Percentiles rank a stretch among this genome's conserved stretches.
Conservation (phyloP, 2,888 invertebrate species). For the Eumacrocentrus americanus region DNA sequence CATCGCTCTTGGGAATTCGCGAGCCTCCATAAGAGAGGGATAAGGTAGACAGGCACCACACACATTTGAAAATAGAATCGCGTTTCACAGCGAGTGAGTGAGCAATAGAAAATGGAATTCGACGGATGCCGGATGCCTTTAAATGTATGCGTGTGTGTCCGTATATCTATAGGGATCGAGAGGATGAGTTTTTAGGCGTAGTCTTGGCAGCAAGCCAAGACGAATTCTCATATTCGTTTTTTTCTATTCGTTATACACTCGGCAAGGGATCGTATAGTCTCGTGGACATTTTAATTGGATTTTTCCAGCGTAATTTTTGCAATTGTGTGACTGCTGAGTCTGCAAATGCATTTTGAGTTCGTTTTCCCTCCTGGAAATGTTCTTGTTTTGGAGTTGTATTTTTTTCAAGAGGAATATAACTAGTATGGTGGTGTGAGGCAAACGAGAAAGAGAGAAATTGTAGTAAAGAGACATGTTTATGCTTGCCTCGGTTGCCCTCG, state of each 20-base stretch:
- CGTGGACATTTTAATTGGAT: slow-evolving; percentile 4
- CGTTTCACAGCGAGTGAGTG: slow-evolving; percentile 18
- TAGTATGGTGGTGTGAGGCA: too few species aligned
- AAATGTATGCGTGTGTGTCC: slow-evolving; percentile 4
- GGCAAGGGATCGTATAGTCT: too few species aligned
- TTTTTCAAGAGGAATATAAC: too few species aligned
- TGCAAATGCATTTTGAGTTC: neutral
- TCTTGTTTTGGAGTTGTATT: neutral
- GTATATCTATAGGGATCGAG: neutral
- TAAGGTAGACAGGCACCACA: slow-evolving; percentile 4
- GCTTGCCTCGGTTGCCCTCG: slow-evolving; percentile 27
- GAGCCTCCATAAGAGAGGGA: neutral
- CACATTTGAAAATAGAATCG: slow-evolving; percentile 17
- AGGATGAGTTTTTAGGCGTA: slow-evolving; percentile 5
- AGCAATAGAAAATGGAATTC: slow-evolving; percentile 28
- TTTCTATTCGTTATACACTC: neutral
- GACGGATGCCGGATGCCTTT: slow-evolving; percentile 24
- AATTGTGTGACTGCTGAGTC: neutral
- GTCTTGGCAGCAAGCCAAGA: slow-evolving; percentile 12
- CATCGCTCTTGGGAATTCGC: neutral
- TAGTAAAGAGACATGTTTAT: slow-evolving; percentile 5
- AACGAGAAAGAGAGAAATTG: slow-evolving; percentile 1
- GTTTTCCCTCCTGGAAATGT: neutral
- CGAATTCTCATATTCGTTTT: neutral
- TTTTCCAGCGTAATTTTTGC: neutral